Evolutionary conservation across 2,113 vertebrate species (phyloP).

Genomic region (Psilopogon haemacephalus): DNA sequence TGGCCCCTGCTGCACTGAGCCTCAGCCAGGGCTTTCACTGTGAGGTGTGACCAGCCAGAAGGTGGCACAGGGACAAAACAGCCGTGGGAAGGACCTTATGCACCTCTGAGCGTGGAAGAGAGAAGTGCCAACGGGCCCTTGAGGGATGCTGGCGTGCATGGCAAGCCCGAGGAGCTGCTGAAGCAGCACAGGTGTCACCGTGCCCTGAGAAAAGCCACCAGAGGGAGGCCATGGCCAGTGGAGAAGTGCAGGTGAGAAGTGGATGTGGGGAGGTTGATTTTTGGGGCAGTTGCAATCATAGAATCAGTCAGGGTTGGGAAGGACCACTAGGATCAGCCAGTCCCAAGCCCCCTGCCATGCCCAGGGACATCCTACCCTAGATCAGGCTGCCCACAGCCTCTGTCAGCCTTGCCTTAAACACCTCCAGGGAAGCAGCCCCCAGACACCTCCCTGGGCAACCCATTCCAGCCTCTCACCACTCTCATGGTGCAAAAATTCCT

Average conservation of each 20-base stretch:
- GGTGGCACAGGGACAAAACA: rapidly evolving
- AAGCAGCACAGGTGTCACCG: rapidly evolving
- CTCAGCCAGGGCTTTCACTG: background rate
- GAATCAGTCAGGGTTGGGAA: too few relatives aligned
- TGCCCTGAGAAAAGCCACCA: background rate
- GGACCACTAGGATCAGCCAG: too few relatives aligned
- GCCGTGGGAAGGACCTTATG: background rate
- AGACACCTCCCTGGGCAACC: too few relatives aligned
- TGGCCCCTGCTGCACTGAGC: background rate
- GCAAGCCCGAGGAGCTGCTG: background rate
- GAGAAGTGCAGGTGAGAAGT: background rate
- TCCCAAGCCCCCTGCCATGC: too few relatives aligned
- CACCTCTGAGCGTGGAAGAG: background rate
- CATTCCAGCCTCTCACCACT: too few relatives aligned
- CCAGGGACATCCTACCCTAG: too few relatives aligned
- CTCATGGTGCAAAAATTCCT: too few relatives aligned
- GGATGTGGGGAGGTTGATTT: background rate
- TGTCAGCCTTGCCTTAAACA: too few relatives aligned
- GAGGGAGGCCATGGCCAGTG: rapidly evolving
- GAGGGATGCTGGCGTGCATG: background rate
- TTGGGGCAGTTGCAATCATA: too few relatives aligned
- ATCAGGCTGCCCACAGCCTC: too few relatives aligned
- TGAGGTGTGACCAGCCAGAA: rapidly evolving
- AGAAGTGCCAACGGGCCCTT: rapidly evolving
- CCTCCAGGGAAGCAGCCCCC: too few relatives aligned